A percentile compares a stretch with the other conserved stretches of the same genome.
Evolutionary conservation across 2,888 invertebrate species (phyloP).

Genomic region (Orthonychiurus folsomi): DNA sequence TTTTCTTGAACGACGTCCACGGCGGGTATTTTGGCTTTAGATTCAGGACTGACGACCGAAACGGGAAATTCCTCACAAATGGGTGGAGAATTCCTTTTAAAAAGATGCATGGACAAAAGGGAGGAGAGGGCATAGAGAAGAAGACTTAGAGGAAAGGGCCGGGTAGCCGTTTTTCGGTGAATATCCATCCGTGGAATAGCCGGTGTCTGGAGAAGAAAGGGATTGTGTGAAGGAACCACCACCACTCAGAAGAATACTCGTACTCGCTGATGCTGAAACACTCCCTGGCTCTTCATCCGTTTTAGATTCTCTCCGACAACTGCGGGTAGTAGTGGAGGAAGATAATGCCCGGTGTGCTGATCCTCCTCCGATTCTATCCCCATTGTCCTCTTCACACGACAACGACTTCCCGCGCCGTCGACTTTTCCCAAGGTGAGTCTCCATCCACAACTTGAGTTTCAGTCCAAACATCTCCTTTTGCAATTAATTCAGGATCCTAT

Average conservation of each 20-base stretch:
- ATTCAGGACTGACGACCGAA: not conserved
- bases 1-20: not conserved
- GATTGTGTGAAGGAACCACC: constrained; percentile 36
- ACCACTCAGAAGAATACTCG: constrained; percentile 23
- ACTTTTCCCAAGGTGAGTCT: constrained; percentile 40
- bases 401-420: no score
- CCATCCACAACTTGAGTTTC: constrained; percentile 41
- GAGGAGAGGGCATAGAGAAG: constrained; percentile 36
- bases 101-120: constrained; percentile 35
- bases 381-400: constrained; percentile 17
- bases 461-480: constrained; percentile 35
- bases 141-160: constrained; percentile 28
- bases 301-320: not conserved
- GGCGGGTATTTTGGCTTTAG: not conserved
- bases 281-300: constrained; percentile 7
- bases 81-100: constrained; percentile 25
- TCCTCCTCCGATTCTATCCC: not conserved
- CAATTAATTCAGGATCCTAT: not conserved
- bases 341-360: not conserved
- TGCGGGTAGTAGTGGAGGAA: not conserved
- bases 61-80: no score
- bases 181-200: constrained; percentile 40
- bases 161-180: constrained; percentile 40
- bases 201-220: constrained; percentile 40
- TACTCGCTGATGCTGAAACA: constrained; percentile 25